These are phyloP conservation scores for Peromyscus leucopus DNA, from an alignment of 2,113 vertebrate species.

Conservation along the genomic window DNA sequence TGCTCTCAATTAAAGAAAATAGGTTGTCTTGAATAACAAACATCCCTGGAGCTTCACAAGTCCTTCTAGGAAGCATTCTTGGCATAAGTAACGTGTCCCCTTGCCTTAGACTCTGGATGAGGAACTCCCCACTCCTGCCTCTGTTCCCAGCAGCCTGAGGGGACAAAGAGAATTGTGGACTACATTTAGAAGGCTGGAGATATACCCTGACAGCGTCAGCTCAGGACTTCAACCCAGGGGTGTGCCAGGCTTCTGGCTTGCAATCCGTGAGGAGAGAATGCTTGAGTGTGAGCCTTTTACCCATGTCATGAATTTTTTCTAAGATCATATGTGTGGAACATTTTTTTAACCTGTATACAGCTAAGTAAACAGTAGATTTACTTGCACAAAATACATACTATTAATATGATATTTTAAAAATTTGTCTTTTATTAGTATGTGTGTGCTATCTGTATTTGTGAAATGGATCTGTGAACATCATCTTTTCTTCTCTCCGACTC, in stretches of 20 bases:
- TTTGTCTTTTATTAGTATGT: slow-evolving; percentile 8
- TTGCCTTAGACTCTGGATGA: not conserved
- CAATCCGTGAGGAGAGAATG: not conserved
- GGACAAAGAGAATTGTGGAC: not conserved
- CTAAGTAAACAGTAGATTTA: slow-evolving; percentile 19
- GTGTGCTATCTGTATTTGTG: not conserved
- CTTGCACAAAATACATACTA: not conserved
- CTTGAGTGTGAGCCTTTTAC: not conserved
- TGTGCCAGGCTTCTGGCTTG: not conserved
- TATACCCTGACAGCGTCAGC: not conserved
- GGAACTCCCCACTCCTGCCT: not conserved
- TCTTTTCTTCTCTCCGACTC: not conserved
- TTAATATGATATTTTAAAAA: not conserved
- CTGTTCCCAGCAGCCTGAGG: not conserved
- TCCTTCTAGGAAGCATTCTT: not conserved
- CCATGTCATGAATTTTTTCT: not conserved
- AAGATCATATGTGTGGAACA: not conserved
- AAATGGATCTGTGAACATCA: not conserved
- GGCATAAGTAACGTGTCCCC: not conserved
- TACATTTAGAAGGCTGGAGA: not conserved
- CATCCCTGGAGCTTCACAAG: not conserved
- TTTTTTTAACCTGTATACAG: not conserved
- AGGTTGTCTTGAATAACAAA: slow-evolving; percentile 16
- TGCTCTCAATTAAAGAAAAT: slow-evolving; percentile 32
- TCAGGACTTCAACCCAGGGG: not conserved